These are phyloP conservation scores for Castor canadensis DNA, from an alignment of 2,113 vertebrate genomes.

Conservation along the genomic window DNA sequence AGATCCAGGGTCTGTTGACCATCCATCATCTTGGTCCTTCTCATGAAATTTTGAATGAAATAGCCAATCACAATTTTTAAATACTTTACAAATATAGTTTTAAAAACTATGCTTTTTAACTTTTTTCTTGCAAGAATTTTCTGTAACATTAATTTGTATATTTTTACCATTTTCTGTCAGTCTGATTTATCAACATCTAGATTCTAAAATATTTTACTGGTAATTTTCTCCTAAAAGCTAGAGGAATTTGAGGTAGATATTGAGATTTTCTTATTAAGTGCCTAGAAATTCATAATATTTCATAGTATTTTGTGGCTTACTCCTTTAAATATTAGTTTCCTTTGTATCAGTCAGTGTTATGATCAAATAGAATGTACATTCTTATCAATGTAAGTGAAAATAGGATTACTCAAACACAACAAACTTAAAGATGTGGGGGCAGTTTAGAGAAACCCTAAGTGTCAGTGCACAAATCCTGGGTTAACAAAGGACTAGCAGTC, in stretches of 20 bases:
- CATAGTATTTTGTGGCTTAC: not conserved
- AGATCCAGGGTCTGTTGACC: no score
- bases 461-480: accelerated
- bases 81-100: not conserved
- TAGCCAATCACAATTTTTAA: not conserved
- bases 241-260: not conserved
- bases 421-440: not conserved
- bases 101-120: not conserved
- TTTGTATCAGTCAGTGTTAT: not conserved
- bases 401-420: not conserved
- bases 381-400: not conserved
- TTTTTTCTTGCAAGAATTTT: not conserved
- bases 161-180: not conserved
- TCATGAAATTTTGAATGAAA: not conserved
- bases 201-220: not conserved
- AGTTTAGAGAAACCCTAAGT: not conserved
- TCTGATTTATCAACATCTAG: not conserved
- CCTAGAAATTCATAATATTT: not conserved
- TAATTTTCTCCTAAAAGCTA: not conserved
- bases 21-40: no score
- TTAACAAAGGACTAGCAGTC: not conserved
- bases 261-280: not conserved
- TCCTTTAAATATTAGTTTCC: not conserved
- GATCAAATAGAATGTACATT: not conserved
- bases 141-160: not conserved